Conservation (phyloP, 2,888 invertebrate species). For the Brenthis hecate region DNA sequence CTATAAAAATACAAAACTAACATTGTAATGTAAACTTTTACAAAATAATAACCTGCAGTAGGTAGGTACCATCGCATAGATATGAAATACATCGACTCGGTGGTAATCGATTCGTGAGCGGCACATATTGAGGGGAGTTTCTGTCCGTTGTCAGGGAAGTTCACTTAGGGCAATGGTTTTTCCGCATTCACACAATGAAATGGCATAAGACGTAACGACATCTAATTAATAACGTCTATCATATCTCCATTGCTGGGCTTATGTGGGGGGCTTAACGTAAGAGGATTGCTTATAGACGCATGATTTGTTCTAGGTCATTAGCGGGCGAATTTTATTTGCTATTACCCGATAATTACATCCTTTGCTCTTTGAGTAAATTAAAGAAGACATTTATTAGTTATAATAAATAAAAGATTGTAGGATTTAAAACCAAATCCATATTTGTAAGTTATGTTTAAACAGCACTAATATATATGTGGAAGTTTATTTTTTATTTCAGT, state of each 20-base stretch:
- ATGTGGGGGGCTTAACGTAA: constrained; percentile 69
- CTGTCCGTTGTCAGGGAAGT: constrained; percentile 51
- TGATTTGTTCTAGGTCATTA: constrained; percentile 74
- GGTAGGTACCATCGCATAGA: constrained; percentile 4
- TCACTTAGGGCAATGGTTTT: constrained; percentile 60
- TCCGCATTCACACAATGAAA: constrained; percentile 73
- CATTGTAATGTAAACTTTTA: neutral
- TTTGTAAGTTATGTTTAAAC: no score
- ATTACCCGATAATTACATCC: constrained; percentile 51
- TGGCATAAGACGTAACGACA: constrained; percentile 77
- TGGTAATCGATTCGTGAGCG: constrained; percentile 35
- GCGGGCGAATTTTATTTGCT: constrained; percentile 60
- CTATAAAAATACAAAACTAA: neutral
- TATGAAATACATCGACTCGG: constrained; percentile 23
- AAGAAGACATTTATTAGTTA: constrained; percentile 18
- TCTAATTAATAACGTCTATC: constrained; percentile 81
- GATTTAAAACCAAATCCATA: no score
- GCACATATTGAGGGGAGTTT: constrained; percentile 30
- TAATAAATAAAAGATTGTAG: no score
- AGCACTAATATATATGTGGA: no score
- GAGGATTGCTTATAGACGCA: constrained; percentile 75
- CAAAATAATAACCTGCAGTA: neutral
- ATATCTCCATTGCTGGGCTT: constrained; percentile 78
- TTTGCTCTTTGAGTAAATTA: constrained; percentile 33
- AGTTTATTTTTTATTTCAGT: no score